Conservation (phyloP, 2,113 vertebrate genomes). For the Melanerpes aurifrons region DNA sequence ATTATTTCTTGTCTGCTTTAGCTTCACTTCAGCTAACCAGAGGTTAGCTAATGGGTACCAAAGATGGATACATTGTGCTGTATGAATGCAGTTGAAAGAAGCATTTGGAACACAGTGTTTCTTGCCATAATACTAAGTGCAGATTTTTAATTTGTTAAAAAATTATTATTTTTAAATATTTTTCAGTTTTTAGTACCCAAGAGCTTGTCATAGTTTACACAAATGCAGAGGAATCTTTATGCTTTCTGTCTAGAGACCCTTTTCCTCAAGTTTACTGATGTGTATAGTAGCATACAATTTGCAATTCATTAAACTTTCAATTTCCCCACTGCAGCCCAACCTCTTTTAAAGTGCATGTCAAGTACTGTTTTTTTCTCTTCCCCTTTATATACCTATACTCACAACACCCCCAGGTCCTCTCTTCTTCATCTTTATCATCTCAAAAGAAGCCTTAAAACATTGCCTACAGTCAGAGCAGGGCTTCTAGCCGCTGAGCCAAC, state of each 20-base stretch:
- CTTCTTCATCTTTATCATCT: neutral
- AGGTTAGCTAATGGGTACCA: neutral
- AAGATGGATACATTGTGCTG: neutral
- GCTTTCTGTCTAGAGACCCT: neutral
- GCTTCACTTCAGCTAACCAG: neutral
- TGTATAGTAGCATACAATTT: neutral
- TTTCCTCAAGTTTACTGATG: neutral
- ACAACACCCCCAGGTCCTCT: neutral
- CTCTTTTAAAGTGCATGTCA: neutral
- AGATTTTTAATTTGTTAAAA: neutral
- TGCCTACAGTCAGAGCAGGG: neutral
- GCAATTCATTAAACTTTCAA: neutral
- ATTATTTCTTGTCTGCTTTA: neutral
- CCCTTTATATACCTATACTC: neutral
- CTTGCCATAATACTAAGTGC: neutral
- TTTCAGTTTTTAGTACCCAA: neutral
- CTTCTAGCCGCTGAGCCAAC: neutral
- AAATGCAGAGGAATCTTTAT: neutral
- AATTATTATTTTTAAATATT: neutral
- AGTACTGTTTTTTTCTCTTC: neutral
- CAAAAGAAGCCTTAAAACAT: neutral
- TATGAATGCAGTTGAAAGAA: neutral
- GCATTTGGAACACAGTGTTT: neutral
- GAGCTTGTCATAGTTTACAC: rapidly evolving
- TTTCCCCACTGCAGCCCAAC: neutral